phyloP scores from a whole-genome alignment of 2,113 vertebrate species.

The Corythornis madagascariensis region DNA sequence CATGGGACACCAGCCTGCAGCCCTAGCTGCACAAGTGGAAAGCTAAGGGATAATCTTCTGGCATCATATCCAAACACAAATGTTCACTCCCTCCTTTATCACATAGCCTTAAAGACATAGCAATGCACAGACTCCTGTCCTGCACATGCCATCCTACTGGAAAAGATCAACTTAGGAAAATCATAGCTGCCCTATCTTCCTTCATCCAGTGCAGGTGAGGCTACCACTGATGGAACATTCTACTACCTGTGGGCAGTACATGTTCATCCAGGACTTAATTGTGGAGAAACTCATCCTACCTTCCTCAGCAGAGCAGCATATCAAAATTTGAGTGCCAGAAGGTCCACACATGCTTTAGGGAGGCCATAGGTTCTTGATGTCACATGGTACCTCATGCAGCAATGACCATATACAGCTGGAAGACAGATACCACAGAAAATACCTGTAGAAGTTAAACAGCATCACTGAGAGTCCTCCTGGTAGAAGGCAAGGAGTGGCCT shows the following conservation, averaged over 20 bases:
- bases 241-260: no score
- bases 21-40: neutral
- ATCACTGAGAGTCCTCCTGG: neutral
- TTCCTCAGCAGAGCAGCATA: neutral
- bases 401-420: neutral
- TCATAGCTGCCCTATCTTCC: neutral
- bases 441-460: neutral
- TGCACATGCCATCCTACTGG: neutral
- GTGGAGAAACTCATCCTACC: neutral
- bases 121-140: neutral
- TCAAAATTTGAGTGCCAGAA: neutral
- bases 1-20: neutral
- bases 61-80: neutral
- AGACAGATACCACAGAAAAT: neutral
- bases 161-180: neutral
- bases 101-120: neutral
- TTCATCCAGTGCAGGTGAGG: neutral
- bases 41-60: neutral
- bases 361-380: neutral
- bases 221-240: neutral
- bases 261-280: neutral
- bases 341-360: neutral
- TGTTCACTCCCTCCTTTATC: neutral
- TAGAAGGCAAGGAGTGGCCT: neutral
- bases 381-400: neutral